Percentiles rank a stretch among this genome's conserved stretches.
These are phyloP conservation scores for Scrobipalpa atriplicella DNA, from an alignment of 2,888 invertebrate species.

Conservation along the genomic window DNA sequence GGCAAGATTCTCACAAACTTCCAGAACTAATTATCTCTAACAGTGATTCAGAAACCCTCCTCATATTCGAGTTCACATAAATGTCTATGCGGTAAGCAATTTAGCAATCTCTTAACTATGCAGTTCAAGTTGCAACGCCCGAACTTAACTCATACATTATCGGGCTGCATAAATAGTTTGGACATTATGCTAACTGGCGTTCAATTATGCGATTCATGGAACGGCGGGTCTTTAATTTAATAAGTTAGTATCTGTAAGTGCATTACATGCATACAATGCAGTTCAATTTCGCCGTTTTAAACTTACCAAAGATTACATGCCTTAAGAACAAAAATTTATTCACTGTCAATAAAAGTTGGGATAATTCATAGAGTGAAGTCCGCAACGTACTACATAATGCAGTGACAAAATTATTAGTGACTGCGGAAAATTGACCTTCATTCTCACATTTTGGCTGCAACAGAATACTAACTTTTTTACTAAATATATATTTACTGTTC, in stretches of 20 bases:
- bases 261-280: neutral
- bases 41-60: neutral
- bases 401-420: too few species aligned
- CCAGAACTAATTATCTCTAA: neutral
- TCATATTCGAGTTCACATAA: neutral
- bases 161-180: conserved; percentile 24
- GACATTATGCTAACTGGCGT: conserved; percentile 32
- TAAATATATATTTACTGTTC: too few species aligned
- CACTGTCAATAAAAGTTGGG: neutral
- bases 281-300: too few species aligned
- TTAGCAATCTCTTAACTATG: conserved; percentile 13
- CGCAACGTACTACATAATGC: too few species aligned
- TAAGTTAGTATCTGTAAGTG: neutral
- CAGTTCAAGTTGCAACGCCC: conserved; percentile 24
- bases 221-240: neutral
- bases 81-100: conserved; percentile 7
- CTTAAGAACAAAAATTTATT: too few species aligned
- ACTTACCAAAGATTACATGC: too few species aligned
- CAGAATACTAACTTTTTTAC: too few species aligned
- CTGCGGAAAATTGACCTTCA: too few species aligned
- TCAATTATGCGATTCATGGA: conserved; percentile 24
- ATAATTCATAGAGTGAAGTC: too few species aligned
- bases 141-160: conserved; percentile 27
- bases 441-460: too few species aligned
- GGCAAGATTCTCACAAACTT: neutral